Evolutionary conservation across 2,888 invertebrate species (phyloP), one percentile per base, ranked within the genome.

Genomic region (Dolomedes plantarius): DNA sequence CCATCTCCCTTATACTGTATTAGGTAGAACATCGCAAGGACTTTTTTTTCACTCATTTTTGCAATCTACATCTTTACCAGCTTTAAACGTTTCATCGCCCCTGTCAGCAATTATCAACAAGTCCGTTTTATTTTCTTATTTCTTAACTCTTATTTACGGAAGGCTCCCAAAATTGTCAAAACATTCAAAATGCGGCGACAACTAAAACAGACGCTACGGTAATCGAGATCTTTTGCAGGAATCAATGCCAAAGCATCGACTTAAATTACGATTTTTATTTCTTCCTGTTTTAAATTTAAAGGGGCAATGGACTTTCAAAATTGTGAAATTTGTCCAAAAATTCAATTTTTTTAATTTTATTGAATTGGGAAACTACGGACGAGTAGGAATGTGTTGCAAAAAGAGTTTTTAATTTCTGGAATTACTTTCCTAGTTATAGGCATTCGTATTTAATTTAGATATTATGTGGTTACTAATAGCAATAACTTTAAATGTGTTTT

Each of bases 181-280:
- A 76, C 83, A 72, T 77, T 76, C 73, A 78, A 85, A 82, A 75
- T 71, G 65, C 82, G n/a, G 46, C 41, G 75, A 64, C 82, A 82
- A 64, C 73, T 79, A 32, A 64, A 73, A 74, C 67, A 64, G 74
- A 69, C 65, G 69, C 74, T 46, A n/a, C 39, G 68, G 74, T 86
- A 86, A 86, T 86, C 79, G 85, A 85, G 83, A 85, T 86, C 85
- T 85, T 79, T 79, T 74, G 69, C 85, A 86, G 86, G 86, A 86
- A 86, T 86, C 85, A 86, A 86, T 79, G 85, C 86, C 85, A 79
- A 74, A 69, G 74, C 71, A 78, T 78, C 85, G 62, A 46, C 85
- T 74, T 79, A 86, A 69, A 74, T 74, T 78, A 62, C 39, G 73
- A 29, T 78, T 78, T 74, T 64, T 29, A 56, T 75, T 69, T 69